A percentile compares a stretch with the other conserved stretches of the same genome.
Evolutionary conservation across 2,113 vertebrate genomes (phyloP).

Genomic region (Taurulus bubalis): DNA sequence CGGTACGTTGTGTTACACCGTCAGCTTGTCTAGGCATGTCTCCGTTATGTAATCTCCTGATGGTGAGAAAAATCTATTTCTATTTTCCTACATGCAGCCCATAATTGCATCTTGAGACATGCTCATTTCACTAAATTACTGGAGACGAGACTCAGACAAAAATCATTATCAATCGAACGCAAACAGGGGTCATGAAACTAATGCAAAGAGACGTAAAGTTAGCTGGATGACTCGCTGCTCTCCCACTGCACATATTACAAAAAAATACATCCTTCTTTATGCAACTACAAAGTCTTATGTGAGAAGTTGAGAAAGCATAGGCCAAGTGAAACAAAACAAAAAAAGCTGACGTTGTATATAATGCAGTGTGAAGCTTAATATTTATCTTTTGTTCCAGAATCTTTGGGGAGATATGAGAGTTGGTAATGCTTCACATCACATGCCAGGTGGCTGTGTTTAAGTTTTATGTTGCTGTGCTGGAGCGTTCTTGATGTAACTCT

Average conservation of each 20-base stretch:
- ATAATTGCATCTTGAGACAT: conserved; percentile 46
- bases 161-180: conserved; percentile 41
- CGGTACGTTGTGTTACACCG: background rate
- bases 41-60: conserved; percentile 12
- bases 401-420: conserved; percentile 25
- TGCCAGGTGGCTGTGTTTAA: conserved; percentile 59
- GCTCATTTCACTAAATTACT: conserved; percentile 31
- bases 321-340: background rate
- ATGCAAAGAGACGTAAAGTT: conserved; percentile 39
- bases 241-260: background rate
- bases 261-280: background rate
- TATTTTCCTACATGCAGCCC: conserved; percentile 6
- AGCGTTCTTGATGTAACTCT: conserved; percentile 46
- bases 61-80: conserved; percentile 33
- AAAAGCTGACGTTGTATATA: background rate
- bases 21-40: conserved; percentile 21
- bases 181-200: conserved; percentile 19
- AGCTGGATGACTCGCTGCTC: conserved; percentile 32
- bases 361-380: conserved; percentile 11
- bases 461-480: conserved; percentile 58
- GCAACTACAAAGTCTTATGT: background rate
- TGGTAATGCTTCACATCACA: conserved; percentile 40
- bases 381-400: conserved; percentile 19
- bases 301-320: conserved; percentile 8
- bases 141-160: conserved; percentile 21